Base-by-base conservation (phyloP, 64 coral and sea anemone genomes). In the Pocillopora damicornis region DNA sequence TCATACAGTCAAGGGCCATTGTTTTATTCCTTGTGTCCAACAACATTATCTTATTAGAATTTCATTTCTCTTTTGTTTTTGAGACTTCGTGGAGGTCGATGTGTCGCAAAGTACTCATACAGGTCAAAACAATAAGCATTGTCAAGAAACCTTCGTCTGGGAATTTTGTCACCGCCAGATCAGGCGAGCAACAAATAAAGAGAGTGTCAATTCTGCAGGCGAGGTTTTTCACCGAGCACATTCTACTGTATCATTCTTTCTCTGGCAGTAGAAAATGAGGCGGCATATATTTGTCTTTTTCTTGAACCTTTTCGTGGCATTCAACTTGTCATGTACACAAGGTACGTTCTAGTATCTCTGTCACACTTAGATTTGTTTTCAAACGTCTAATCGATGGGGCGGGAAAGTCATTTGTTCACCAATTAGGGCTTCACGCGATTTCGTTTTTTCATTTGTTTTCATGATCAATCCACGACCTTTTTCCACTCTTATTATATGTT, bases 371-470 rank as follows among this genome's bases (percentile, higher is more conserved):
- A n/a, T 11, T 23, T 71, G 67, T 30, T 71, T 71, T 71, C 22
- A 23, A 71, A 7, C 22, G 20, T 71, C n/a, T 22, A 23, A 71
- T 22, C 67, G n/a, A 71, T n/a, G 67, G 22, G 67, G 67, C 67
- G 67, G 67, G 67, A 71, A 71, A 71, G 67, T 71, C 67, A 23
- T 71, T 71, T n/a, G 20, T 23, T 71, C 67, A 71, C 67, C n/a
- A n/a, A 71, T 71, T 23, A 71, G 5, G 20, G 12, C 18, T 23
- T 4, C 18, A n/a, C 9, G 22, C 25, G 1, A 71, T n/a, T 23
- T 9, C 25, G 6, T 23, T 71, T 25, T 71, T 0, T 25, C 22
- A 71, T 30, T 9, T 71, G 25, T 71, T 71, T n/a, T 71, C n/a
- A 23, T 30, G 30, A 30, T 30, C 30, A 30, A 51, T 51, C 7